Evolutionary conservation across 2,888 invertebrate genomes (phyloP).

Genomic region (Apotomis turbidana): DNA sequence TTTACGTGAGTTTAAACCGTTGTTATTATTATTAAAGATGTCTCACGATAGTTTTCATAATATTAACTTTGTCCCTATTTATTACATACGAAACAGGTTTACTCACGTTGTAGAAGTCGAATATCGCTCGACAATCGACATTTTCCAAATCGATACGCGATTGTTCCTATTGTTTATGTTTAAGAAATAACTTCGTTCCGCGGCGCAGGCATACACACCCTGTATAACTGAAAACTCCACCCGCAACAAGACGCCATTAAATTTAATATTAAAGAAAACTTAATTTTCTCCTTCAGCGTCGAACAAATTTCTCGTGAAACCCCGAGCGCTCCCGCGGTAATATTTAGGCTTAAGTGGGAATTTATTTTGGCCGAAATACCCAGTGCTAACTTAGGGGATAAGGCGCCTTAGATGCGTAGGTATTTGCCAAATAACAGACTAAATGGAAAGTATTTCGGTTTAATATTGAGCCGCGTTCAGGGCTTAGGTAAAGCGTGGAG

Average conservation of each 20-base stretch:
- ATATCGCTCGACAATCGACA: too few relatives aligned
- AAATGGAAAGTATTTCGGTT: constrained; percentile 17
- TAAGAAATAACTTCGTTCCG: neutral
- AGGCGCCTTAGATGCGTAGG: constrained; percentile 22
- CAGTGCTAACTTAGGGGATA: constrained; percentile 40
- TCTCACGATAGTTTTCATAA: too few relatives aligned
- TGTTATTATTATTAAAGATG: too few relatives aligned
- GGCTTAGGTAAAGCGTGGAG: neutral
- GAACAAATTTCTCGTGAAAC: constrained; percentile 58
- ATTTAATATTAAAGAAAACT: constrained; percentile 62
- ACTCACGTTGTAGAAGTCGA: too few relatives aligned
- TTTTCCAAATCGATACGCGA: too few relatives aligned
- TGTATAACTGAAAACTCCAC: constrained; percentile 7
- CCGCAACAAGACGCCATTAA: constrained; percentile 32
- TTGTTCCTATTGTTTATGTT: too few relatives aligned
- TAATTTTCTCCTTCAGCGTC: constrained; percentile 60
- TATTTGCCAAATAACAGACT: neutral
- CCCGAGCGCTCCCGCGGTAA: constrained; percentile 53
- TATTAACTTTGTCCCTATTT: too few relatives aligned
- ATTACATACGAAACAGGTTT: too few relatives aligned
- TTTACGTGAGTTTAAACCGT: too few relatives aligned
- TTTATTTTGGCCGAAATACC: constrained; percentile 51
- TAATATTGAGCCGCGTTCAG: neutral
- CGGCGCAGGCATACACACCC: neutral
- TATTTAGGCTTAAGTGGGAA: constrained; percentile 56